These are phyloP conservation scores for Cyphomyrmex costatus DNA, from an alignment of 1,140 invertebrate genomes.

Conservation along the genomic window DNA sequence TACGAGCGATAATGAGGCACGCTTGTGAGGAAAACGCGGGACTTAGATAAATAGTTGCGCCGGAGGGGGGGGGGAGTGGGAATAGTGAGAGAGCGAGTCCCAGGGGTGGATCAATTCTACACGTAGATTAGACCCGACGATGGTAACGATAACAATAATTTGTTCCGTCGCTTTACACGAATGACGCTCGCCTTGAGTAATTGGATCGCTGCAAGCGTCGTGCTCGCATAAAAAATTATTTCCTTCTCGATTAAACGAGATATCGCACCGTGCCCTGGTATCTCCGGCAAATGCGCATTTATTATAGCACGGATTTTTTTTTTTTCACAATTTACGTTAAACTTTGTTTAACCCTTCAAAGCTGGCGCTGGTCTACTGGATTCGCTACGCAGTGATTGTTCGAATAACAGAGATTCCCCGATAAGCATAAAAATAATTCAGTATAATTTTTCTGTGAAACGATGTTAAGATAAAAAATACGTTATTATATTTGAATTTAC, in stretches of 20 bases:
- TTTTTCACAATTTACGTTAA: background rate
- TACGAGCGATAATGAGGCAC: slow-evolving; percentile 51
- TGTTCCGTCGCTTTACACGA: slow-evolving; percentile 48
- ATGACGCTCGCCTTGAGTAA: slow-evolving; percentile 50
- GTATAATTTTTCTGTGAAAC: too few relatives aligned
- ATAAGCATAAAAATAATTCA: too few relatives aligned
- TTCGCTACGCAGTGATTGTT: too few relatives aligned
- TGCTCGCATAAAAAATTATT: slow-evolving; percentile 9
- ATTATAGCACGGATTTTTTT: background rate
- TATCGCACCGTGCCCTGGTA: background rate
- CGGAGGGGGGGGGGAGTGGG: background rate
- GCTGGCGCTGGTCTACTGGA: too few relatives aligned
- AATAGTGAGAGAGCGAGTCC: slow-evolving; percentile 1
- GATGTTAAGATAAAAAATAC: too few relatives aligned
- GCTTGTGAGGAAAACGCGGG: background rate
- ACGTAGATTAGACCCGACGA: slow-evolving; percentile 51
- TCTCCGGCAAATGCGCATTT: background rate
- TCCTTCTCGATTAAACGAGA: background rate
- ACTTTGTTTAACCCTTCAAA: too few relatives aligned
- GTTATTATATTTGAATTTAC: too few relatives aligned
- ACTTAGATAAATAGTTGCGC: slow-evolving; percentile 56
- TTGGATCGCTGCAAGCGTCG: slow-evolving; percentile 27
- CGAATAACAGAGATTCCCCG: too few relatives aligned
- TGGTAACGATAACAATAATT: slow-evolving; percentile 58
- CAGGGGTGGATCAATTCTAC: slow-evolving; percentile 54